These are phyloP conservation scores for Pinctada fucata DNA, from an alignment of 2,888 invertebrate genomes.

Conservation along the genomic window DNA sequence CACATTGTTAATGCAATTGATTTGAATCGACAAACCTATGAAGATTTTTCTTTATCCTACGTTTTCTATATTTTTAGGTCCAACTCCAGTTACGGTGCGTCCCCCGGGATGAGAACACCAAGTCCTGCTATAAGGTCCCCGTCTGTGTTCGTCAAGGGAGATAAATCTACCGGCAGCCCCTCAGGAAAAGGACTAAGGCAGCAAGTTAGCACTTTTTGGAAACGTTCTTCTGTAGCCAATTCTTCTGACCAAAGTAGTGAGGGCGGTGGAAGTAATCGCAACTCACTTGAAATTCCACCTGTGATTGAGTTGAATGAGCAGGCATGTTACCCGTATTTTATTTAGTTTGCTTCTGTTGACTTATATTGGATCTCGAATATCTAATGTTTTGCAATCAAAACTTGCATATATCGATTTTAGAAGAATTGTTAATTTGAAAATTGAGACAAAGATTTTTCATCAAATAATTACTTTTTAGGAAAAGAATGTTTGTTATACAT, in stretches of 20 bases:
- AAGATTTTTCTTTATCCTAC: too few species aligned
- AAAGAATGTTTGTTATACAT: too few species aligned
- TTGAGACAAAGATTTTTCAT: too few species aligned
- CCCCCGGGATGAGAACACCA: constrained; percentile 37
- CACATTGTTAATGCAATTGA: too few species aligned
- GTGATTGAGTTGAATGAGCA: constrained; percentile 82
- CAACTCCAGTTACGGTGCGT: constrained; percentile 26
- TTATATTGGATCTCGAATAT: not conserved
- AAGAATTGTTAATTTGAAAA: too few species aligned
- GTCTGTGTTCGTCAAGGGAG: constrained; percentile 64
- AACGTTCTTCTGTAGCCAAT: constrained; percentile 37
- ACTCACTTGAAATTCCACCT: constrained; percentile 63
- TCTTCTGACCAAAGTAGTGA: constrained; percentile 36
- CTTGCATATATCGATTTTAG: too few species aligned
- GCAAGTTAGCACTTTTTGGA: constrained; percentile 32
- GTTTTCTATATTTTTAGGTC: constrained; percentile 32
- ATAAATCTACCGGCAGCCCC: constrained; percentile 47
- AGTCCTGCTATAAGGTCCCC: constrained; percentile 47
- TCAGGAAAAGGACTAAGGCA: constrained; percentile 29
- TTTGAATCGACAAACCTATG: too few species aligned
- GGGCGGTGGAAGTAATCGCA: constrained; percentile 53
- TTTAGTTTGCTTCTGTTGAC: constrained; percentile 38
- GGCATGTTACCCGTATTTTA: constrained; percentile 79
- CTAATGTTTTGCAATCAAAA: too few species aligned
- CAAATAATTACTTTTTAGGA: too few species aligned